Percentiles rank a stretch among this genome's conserved stretches.
Conservation (phyloP, 2,113 vertebrate species). For the Phrynosoma blainvillii region DNA sequence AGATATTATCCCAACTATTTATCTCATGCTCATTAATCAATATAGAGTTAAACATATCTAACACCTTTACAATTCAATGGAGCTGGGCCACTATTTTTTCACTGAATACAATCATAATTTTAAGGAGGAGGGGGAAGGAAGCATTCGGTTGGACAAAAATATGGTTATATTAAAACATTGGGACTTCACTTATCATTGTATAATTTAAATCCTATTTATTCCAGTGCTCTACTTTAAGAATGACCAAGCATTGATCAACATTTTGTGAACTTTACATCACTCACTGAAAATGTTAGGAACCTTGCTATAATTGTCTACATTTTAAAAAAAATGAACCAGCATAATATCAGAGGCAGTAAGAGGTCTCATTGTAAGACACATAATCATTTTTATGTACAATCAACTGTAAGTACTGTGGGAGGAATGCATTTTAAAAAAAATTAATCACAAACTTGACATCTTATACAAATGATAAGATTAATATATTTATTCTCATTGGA, state of each 20-base stretch:
- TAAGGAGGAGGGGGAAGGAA: too few species aligned
- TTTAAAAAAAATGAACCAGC: not conserved
- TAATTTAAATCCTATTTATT: too few species aligned
- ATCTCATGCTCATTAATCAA: not conserved
- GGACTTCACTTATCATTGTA: too few species aligned
- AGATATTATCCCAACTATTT: not conserved
- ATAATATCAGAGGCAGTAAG: not conserved
- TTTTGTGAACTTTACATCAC: not conserved
- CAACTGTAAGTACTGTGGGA: not conserved
- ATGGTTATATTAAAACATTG: too few species aligned
- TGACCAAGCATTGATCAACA: not conserved
- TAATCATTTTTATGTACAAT: not conserved
- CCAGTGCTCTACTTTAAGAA: too few species aligned
- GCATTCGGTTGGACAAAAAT: too few species aligned
- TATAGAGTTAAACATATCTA: not conserved
- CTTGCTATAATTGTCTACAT: not conserved
- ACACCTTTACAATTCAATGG: not conserved
- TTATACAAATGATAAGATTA: too few species aligned
- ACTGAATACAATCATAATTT: not conserved
- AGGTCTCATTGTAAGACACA: too few species aligned
- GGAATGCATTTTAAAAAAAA: not conserved
- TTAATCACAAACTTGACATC: not conserved
- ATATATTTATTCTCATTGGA: too few species aligned
- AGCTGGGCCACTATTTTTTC: not conserved
- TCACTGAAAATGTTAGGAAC: not conserved